Evolutionary conservation across 2,113 vertebrate species (phyloP).

Genomic region (Prietella phreatophila): DNA sequence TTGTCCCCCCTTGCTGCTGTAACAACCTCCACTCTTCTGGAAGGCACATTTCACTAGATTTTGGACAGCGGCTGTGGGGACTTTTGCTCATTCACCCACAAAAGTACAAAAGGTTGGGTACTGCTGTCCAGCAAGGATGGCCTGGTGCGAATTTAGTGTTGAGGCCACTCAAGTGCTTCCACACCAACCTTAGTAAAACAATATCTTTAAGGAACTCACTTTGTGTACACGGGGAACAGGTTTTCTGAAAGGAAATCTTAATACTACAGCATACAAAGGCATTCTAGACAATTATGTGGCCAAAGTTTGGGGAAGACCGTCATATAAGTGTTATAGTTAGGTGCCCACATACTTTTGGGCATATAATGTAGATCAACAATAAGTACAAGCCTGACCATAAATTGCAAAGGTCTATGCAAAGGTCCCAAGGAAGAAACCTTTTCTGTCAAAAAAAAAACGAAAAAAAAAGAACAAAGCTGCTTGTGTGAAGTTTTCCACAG

Average conservation of each 20-base stretch:
- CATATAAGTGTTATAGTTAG: neutral
- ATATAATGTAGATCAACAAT: neutral
- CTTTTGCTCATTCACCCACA: neutral
- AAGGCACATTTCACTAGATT: neutral
- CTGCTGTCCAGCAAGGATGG: neutral
- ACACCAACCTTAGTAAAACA: neutral
- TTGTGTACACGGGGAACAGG: neutral
- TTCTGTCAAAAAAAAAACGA: neutral
- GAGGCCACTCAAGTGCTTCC: neutral
- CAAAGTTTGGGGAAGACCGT: neutral
- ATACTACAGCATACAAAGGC: neutral
- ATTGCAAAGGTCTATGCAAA: neutral
- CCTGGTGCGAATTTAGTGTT: neutral
- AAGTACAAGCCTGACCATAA: neutral
- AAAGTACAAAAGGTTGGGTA: neutral
- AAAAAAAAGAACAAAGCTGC: neutral
- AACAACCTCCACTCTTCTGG: neutral
- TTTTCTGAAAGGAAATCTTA: neutral
- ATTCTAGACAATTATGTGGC: neutral
- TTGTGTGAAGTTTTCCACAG: neutral
- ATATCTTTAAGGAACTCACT: neutral
- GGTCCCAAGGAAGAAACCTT: neutral
- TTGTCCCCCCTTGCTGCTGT: neutral
- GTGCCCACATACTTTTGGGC: neutral
- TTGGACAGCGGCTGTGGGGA: neutral